Percentiles rank a stretch among this genome's conserved stretches.
Evolutionary conservation across 2,797 vertebrate species (phyloP).

Genomic region (Rhincodon typus): DNA sequence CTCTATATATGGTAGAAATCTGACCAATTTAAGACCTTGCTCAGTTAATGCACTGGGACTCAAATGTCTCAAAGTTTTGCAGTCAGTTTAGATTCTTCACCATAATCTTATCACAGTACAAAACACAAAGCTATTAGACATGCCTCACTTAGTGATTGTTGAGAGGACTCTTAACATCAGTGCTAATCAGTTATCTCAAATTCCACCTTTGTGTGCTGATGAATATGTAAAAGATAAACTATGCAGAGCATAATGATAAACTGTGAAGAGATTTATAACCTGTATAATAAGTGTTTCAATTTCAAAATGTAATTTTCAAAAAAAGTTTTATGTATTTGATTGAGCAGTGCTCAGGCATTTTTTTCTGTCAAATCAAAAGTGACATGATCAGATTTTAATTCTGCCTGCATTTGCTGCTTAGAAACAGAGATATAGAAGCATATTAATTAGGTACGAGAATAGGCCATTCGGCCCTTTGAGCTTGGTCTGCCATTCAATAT

Average conservation of each 20-base stretch:
- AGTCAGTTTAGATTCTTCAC: not conserved
- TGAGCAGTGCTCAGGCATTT: not conserved
- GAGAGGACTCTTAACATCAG: not conserved
- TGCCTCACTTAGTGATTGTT: not conserved
- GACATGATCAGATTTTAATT: not conserved
- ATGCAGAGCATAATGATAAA: not conserved
- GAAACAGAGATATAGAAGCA: too few relatives aligned
- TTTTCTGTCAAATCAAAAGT: not conserved
- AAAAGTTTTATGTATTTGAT: not conserved
- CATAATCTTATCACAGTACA: not conserved
- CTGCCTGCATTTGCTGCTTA: not conserved
- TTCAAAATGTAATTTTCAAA: not conserved
- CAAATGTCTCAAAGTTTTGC: not conserved
- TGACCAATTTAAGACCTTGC: not conserved
- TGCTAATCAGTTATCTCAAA: slow-evolving; percentile 15
- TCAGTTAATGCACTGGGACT: not conserved
- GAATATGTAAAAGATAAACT: slow-evolving; percentile 19
- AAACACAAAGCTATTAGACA: not conserved
- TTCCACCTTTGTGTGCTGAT: not conserved
- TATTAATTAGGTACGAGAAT: too few relatives aligned
- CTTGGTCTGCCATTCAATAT: too few relatives aligned
- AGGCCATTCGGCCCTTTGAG: too few relatives aligned
- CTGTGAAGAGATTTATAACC: not conserved
- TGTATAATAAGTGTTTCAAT: not conserved
- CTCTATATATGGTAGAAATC: not conserved